Evolutionary conservation across 1,140 invertebrate genomes (phyloP).

Genomic region (Paracyclopina nana): DNA sequence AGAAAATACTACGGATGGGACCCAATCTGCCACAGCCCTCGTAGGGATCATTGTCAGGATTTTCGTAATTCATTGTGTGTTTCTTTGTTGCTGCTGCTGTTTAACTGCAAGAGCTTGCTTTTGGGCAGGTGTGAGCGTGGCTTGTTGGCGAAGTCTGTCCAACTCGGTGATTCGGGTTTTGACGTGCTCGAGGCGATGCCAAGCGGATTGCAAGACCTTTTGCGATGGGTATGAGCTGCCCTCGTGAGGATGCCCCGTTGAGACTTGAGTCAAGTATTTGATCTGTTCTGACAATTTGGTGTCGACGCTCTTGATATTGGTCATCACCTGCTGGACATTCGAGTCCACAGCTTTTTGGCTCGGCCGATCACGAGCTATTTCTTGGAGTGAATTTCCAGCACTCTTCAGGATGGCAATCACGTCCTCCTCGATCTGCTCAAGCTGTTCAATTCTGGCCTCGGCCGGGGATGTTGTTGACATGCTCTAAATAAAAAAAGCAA

Average conservation of each 20-base stretch:
- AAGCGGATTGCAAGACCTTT: constrained; percentile 11
- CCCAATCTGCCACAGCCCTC: constrained; percentile 19
- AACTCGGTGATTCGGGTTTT: constrained; percentile 1
- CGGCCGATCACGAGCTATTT: constrained; percentile 2
- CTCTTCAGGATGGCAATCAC: constrained; percentile 9
- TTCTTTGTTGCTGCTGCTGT: too few species aligned
- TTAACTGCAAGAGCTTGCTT: constrained; percentile 2
- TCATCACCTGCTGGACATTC: background rate
- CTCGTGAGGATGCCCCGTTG: constrained; percentile 12
- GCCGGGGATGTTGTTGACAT: background rate
- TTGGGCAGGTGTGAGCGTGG: background rate
- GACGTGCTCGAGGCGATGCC: constrained; percentile 13
- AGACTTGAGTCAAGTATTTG: constrained; percentile 11
- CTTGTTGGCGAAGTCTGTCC: background rate
- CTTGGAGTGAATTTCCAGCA: background rate
- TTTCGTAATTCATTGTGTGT: too few species aligned
- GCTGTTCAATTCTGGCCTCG: constrained; percentile 1
- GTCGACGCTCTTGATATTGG: constrained; percentile 5
- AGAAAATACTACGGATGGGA: constrained; percentile 20
- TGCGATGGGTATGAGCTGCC: constrained; percentile 7
- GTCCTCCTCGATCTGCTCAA: constrained; percentile 11
- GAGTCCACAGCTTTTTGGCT: constrained; percentile 8
- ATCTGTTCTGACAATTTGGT: constrained; percentile 9
- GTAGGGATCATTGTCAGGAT: background rate
- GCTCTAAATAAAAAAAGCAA: too few species aligned